Base-by-base conservation (phyloP, 2,113 vertebrate species). In the Hippolais icterina region DNA sequence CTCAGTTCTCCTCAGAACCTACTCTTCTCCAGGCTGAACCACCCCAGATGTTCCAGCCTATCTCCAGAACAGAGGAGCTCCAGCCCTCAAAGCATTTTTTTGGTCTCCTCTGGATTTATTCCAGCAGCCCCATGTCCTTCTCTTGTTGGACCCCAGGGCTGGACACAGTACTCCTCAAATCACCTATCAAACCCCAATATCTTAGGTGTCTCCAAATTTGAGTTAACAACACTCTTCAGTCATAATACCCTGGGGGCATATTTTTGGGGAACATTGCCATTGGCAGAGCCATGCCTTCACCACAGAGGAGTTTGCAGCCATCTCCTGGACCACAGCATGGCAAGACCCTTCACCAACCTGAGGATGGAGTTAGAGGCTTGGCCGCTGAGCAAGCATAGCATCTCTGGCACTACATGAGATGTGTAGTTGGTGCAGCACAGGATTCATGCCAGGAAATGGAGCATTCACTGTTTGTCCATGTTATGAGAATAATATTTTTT, bases 291-390 rank as follows among this genome's bases (percentile, higher is more conserved):
- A 5, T 68, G 12, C 4, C 19, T 56, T 35, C 3, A 3, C 9
- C 15, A 27, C 6, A 0, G 2, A 69, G 37, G 59, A 42, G n/a
- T 77, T n/a, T 39, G 22, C 19, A 90, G 42, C 12, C 27, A 22
- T 31, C 42, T 74, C 20, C n/a, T 84, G 44, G 59, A 83, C 15
- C n/a, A 33, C 1, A 6, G 5, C 8, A 18, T 16, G 28, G 41
- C 1, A 9, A 74, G 37, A 77, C 6, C 41, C 2, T 42, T 19
- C 0, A 1, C 10, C 37, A 84, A n/a, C 12, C 31, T 8, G 11
- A 46, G 35, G 20, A 24, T 25, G 33, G 24, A 44, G 18, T 35
- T 25, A 44, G 63, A 21, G 21, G 39, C 29, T 61, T 21, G 41
- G 28, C 19, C 0, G 1, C 12, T 1, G 4, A 60, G 52, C 21